phyloP scores from a whole-genome alignment of 2,797 vertebrate genomes.

The Fratercula arctica region DNA sequence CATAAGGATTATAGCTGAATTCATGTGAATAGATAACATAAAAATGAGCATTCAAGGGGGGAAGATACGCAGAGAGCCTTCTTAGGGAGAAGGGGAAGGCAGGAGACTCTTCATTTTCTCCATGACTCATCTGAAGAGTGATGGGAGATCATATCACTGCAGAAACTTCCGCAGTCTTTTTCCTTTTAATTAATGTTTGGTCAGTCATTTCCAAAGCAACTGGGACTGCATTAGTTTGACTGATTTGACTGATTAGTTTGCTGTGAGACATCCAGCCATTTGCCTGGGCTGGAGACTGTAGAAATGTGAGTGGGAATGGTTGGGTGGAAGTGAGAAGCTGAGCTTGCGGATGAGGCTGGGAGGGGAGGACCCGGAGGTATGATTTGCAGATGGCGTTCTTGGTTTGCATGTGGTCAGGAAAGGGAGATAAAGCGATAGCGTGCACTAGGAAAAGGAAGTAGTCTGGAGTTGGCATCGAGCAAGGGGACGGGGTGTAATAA shows the following conservation, averaged over 20 bases:
- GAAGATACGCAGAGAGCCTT: neutral
- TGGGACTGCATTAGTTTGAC: neutral
- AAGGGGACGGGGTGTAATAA: neutral
- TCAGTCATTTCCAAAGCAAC: neutral
- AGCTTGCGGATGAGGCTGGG: neutral
- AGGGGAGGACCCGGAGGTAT: neutral
- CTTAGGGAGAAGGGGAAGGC: neutral
- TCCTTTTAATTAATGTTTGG: neutral
- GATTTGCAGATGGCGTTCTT: fast-evolving
- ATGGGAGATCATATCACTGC: neutral
- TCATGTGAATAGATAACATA: neutral
- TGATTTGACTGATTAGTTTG: neutral
- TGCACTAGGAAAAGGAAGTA: neutral
- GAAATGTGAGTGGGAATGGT: neutral
- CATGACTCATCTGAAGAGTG: neutral
- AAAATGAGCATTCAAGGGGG: neutral
- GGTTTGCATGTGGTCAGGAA: neutral
- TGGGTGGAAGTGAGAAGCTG: neutral
- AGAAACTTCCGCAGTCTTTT: neutral
- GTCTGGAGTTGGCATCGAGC: neutral
- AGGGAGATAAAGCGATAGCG: neutral
- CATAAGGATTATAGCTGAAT: neutral
- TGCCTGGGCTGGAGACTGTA: neutral
- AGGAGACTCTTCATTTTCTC: neutral
- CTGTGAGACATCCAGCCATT: neutral